Conservation (phyloP, 2,113 vertebrate genomes). For the Microcebus tavaratra region DNA sequence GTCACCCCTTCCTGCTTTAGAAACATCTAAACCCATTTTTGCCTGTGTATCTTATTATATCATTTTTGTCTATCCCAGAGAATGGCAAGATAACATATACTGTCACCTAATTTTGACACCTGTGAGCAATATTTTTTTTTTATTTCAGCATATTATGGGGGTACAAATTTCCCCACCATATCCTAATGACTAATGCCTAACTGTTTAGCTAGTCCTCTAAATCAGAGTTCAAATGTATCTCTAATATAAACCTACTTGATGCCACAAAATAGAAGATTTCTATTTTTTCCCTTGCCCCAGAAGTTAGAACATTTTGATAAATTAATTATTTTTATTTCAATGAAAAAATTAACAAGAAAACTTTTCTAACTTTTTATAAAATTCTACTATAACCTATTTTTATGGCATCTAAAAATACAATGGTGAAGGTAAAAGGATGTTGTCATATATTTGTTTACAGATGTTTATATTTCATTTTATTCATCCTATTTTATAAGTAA, state of each 20-base stretch:
- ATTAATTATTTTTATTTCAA: neutral
- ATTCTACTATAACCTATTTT: neutral
- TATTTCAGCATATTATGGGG: no score
- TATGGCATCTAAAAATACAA: neutral
- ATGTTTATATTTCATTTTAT: conserved; percentile 24
- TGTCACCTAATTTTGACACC: fast-evolving
- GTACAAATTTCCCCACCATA: neutral
- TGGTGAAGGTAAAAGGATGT: neutral
- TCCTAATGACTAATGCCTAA: neutral
- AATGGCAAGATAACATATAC: neutral
- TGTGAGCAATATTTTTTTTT: neutral
- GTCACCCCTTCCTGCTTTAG: neutral
- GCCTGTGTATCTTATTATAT: neutral
- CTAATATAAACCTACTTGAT: neutral
- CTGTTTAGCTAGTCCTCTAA: neutral
- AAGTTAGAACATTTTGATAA: neutral
- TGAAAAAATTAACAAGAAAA: neutral
- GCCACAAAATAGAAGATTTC: neutral
- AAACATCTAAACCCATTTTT: neutral
- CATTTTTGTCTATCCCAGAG: neutral
- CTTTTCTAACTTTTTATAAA: neutral
- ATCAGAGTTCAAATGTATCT: neutral
- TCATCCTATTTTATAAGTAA: conserved; percentile 22
- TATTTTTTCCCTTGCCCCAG: neutral
- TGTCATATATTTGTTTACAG: neutral